Base-by-base conservation (phyloP, 2,113 vertebrate species). In the Tapirus terrestris region DNA sequence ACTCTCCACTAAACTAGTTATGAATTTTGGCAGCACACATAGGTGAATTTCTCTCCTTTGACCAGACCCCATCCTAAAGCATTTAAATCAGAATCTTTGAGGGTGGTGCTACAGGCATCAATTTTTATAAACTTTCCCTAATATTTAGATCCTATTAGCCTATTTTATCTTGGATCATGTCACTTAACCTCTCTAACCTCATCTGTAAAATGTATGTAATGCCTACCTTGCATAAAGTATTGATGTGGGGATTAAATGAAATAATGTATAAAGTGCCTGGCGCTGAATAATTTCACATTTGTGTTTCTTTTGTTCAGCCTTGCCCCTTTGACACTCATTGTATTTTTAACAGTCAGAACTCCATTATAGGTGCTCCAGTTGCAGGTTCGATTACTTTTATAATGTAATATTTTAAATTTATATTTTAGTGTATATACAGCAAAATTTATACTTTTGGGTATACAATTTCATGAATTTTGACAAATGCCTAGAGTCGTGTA, bases 391-490 rank as follows among this genome's bases (percentile, higher is more conserved):
- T 85, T 88, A 48, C 12, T 76, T 88, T 70, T 83, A 70, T 77
- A 88, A 68, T 60, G 94, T 76, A 92, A 43, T 68, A 65, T 73
- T 85, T 80, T 29, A 43, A 63, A 29, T 84, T 93, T 60, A n/a
- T 70, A 56, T 90, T 90, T 90, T 72, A 81, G 23, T 63, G 87
- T 80, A 21, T 16, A 82, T 39, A 61, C 25, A 63, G 14, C 45
- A n/a, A 39, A 65, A 68, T 60, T 21, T 53, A n/a, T 61, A 48
- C 45, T 58, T 96, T 76, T 14, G 20, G 27, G 8, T 68, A 18
- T 77, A 33, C 48, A 92, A 8, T 82, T 96, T 12, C 77, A 39
- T 86, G 36, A 92, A 27, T 95, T 92, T 96, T 51, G 53, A 67
- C 39, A 89, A 73, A 72, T 63, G 20, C 63, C 79, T 92, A 45